These are phyloP conservation scores for Bothrops jararaca DNA, from an alignment of 2,113 vertebrate genomes.

Conservation along the genomic window DNA sequence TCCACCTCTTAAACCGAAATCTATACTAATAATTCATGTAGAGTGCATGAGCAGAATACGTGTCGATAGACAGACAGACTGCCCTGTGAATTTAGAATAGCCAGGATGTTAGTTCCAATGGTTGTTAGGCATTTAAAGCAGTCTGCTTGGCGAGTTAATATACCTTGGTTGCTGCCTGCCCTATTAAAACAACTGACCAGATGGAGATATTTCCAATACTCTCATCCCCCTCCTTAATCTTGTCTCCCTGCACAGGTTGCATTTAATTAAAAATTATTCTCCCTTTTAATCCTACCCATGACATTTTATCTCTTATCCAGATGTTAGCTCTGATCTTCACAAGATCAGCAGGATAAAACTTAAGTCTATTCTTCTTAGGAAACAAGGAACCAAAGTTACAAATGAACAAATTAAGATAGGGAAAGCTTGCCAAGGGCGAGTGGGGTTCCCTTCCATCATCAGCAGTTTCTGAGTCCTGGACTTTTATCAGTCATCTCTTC, in stretches of 20 bases:
- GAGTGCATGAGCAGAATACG: background rate
- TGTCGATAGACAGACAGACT: background rate
- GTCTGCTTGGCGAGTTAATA: conserved; percentile 22
- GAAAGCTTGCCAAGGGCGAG: conserved; percentile 24
- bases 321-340: conserved; percentile 62
- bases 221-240: conserved; percentile 6
- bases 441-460: background rate
- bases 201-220: conserved; percentile 42
- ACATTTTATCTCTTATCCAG: conserved; percentile 55
- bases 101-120: conserved; percentile 43
- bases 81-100: background rate
- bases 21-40: background rate
- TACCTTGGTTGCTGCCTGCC: conserved; percentile 37
- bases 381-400: conserved; percentile 34
- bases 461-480: background rate
- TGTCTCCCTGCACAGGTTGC: conserved; percentile 53
- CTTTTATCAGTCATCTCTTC: background rate
- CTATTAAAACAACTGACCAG: conserved; percentile 64
- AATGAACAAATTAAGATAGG: conserved; percentile 55
- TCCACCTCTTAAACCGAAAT: background rate
- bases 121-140: conserved; percentile 41
- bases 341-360: conserved; percentile 63
- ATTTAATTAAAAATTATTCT: conserved; percentile 67
- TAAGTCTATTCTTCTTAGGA: conserved; percentile 50
- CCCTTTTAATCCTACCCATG: conserved; percentile 44